Conservation (phyloP, 2,888 invertebrate species). For the Hyles lineata region DNA sequence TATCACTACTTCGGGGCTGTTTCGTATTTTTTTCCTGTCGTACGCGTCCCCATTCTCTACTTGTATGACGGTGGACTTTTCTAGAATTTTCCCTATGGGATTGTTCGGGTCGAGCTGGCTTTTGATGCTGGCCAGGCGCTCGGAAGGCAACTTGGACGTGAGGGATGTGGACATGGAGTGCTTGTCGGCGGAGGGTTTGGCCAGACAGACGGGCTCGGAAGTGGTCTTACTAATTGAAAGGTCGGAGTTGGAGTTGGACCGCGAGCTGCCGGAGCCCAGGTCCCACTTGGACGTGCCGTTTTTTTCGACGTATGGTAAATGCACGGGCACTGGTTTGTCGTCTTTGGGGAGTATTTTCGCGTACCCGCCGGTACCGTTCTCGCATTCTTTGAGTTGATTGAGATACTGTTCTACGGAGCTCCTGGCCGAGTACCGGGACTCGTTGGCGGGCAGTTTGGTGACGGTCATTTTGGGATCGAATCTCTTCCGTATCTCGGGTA, state of each 20-base stretch:
- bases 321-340: slow-evolving; percentile 78
- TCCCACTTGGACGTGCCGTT: slow-evolving; percentile 73
- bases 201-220: slow-evolving; percentile 73
- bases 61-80: slow-evolving; percentile 80
- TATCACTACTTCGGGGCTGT: slow-evolving; percentile 51
- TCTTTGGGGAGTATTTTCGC: slow-evolving; percentile 70
- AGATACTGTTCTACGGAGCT: slow-evolving; percentile 71
- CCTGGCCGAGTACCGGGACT: slow-evolving; percentile 64
- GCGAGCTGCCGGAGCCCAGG: slow-evolving; percentile 63
- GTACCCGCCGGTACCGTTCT: slow-evolving; percentile 72
- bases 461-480: slow-evolving; percentile 83
- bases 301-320: slow-evolving; percentile 74
- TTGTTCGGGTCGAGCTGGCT: slow-evolving; percentile 81
- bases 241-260: slow-evolving; percentile 75
- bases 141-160: slow-evolving; percentile 70
- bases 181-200: slow-evolving; percentile 67
- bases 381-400: slow-evolving; percentile 74
- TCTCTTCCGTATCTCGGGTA: slow-evolving; percentile 85
- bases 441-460: slow-evolving; percentile 77
- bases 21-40: slow-evolving; percentile 50
- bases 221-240: slow-evolving; percentile 77
- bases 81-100: slow-evolving; percentile 81
- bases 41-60: slow-evolving; percentile 75
- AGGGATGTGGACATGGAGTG: slow-evolving; percentile 69
- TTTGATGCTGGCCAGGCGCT: slow-evolving; percentile 77